Evolutionary conservation across 2,113 vertebrate genomes (phyloP), one percentile per base, ranked within the genome.

Genomic region (Stercorarius parasiticus): DNA sequence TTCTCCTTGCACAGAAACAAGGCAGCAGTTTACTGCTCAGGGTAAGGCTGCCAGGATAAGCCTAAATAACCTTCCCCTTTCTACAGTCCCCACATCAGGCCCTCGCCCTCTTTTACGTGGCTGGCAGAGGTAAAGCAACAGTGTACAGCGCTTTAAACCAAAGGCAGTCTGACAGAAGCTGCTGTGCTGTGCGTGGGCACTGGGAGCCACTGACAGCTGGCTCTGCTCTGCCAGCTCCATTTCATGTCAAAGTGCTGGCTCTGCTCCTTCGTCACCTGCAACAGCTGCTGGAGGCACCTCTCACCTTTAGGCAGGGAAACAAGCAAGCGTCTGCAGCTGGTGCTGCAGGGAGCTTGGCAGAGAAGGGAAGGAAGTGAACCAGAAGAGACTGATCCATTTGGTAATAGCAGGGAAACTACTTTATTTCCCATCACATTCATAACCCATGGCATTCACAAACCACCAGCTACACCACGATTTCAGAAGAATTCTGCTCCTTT

Each of bases 61-160:
- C 58, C 56, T 59, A 19, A 64, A 27, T 5, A 58, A 21, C 43
- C 23, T 27, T 45, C 17, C 25, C 36, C 12, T 29, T 40, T 42
- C 49, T 18, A 18, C 19, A 26, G 23, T 8, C 27, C 52, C 58
- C 40, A 13, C 1, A 34, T 59, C 29, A 42, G 65, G 40, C 29
- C 34, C 36, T 65, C 2, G 5, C 9, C 16, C 40, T 56, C 40
- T 74, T 13, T 45, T 10, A 11, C 0, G 0, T 14, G 32, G 53
- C 67, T 69, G 40, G 43, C 38, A 67, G 58, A 55, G 19, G 21
- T 29, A 17, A 45, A n/a, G 13, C 29, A 67, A 3, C 6, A 43
- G n/a, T 2, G 0, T 19, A 49, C 25, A 62, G 55, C 18, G 7
- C 22, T 30, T 18, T 5, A 67, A 26, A 23, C 11, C 49, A 8